These are phyloP conservation scores for Hyperopisus bebe DNA, from an alignment of 2,113 vertebrate species.

Conservation along the genomic window DNA sequence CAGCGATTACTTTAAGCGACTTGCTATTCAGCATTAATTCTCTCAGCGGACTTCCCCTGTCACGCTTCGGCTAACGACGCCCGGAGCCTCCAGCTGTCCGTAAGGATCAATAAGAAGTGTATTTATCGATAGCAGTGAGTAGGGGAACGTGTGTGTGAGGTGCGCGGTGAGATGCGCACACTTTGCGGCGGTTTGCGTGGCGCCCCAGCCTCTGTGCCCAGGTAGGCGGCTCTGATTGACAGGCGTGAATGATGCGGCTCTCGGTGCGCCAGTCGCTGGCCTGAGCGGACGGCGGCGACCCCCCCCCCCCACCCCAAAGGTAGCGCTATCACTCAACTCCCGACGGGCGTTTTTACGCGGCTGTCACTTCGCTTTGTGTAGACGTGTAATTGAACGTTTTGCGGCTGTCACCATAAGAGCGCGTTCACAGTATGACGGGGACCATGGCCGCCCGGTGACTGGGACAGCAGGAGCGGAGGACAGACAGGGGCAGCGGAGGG, in stretches of 20 bases:
- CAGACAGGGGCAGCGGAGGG: neutral
- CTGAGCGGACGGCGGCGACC: neutral
- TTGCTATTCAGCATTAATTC: neutral
- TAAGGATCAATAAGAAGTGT: neutral
- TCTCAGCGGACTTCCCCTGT: neutral
- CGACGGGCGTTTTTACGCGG: neutral
- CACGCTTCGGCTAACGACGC: neutral
- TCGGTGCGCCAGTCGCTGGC: neutral
- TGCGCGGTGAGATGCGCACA: neutral
- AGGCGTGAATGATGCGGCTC: slow-evolving; percentile 17
- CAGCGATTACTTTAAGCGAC: neutral
- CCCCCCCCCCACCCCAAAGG: neutral
- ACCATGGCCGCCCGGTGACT: slow-evolving; percentile 24
- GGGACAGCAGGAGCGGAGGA: neutral
- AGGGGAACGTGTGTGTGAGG: neutral
- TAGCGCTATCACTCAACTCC: neutral
- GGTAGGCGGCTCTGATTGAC: slow-evolving; percentile 27
- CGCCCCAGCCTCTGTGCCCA: neutral
- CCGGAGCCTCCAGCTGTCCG: neutral
- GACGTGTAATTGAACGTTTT: neutral
- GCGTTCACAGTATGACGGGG: slow-evolving; percentile 9
- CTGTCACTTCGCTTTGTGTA: neutral
- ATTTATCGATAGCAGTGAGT: neutral
- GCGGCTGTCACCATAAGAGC: neutral
- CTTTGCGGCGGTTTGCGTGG: neutral